Evolutionary conservation across 2,113 vertebrate genomes (phyloP).

Genomic region (Pituophis catenifer): DNA sequence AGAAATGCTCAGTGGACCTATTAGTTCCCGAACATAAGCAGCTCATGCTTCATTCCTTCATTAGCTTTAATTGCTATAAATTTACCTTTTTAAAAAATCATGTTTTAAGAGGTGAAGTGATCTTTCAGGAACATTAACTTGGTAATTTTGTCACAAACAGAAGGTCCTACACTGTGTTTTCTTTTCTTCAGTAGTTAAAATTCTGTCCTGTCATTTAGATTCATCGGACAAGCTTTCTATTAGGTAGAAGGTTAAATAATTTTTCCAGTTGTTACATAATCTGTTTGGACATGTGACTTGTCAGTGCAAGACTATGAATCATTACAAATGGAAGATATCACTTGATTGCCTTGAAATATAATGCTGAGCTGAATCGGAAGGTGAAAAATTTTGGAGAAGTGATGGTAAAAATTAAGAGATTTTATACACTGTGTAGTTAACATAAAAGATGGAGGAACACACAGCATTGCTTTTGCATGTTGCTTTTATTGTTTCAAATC

Average conservation of each 20-base stretch:
- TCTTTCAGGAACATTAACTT: slow-evolving; percentile 82
- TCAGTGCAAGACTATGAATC: slow-evolving; percentile 20
- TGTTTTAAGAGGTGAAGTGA: slow-evolving; percentile 79
- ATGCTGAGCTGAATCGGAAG: neutral
- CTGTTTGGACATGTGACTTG: slow-evolving; percentile 53
- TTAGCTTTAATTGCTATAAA: slow-evolving; percentile 83
- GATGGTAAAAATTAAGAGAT: slow-evolving; percentile 26
- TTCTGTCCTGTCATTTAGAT: slow-evolving; percentile 62
- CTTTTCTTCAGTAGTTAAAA: slow-evolving; percentile 66
- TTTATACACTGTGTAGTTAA: slow-evolving; percentile 50
- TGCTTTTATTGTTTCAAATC: slow-evolving; percentile 54
- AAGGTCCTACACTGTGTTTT: slow-evolving; percentile 73
- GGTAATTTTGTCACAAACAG: slow-evolving; percentile 80
- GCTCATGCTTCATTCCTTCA: slow-evolving; percentile 82
- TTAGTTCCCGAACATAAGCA: slow-evolving; percentile 81
- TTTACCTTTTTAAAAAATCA: slow-evolving; percentile 80
- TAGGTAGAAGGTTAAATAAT: slow-evolving; percentile 56
- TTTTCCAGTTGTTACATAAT: slow-evolving; percentile 59
- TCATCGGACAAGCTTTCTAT: slow-evolving; percentile 58
- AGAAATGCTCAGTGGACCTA: slow-evolving; percentile 79
- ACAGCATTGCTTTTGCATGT: slow-evolving; percentile 33
- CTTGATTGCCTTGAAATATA: slow-evolving; percentile 2
- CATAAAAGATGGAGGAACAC: slow-evolving; percentile 30
- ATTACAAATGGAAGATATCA: slow-evolving; percentile 29
- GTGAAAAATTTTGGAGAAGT: slow-evolving; percentile 3